These are phyloP conservation scores for Perizoma affinitatum DNA, from an alignment of 2,888 invertebrate genomes.

Conservation along the genomic window DNA sequence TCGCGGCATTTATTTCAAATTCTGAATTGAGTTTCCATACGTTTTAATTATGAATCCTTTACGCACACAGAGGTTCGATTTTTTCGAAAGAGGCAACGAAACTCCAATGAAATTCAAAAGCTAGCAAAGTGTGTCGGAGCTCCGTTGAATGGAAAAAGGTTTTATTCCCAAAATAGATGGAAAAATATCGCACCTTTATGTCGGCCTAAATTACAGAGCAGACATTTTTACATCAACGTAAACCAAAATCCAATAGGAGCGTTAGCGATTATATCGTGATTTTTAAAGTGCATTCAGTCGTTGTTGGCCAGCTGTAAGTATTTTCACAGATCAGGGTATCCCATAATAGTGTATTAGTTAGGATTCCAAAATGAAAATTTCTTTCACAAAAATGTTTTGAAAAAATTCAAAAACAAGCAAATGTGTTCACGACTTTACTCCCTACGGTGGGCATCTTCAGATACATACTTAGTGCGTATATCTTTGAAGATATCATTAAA, in stretches of 20 bases:
- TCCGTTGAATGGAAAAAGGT: constrained; percentile 13
- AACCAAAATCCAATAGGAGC: constrained; percentile 6
- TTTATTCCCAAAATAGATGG: constrained; percentile 12
- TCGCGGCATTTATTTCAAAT: no score
- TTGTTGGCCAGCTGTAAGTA: neutral
- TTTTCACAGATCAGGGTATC: no score
- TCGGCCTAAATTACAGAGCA: constrained; percentile 10
- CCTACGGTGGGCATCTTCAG: no score
- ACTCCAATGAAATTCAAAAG: constrained; percentile 20
- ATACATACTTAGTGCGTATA: no score
- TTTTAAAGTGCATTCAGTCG: constrained; percentile 12
- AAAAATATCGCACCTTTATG: constrained; percentile 15
- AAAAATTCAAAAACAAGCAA: no score
- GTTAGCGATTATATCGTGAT: constrained; percentile 4
- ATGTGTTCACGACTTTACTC: no score
- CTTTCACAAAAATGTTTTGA: no score
- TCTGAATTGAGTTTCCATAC: no score
- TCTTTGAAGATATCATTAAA: no score
- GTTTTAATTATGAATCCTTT: no score
- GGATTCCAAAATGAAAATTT: no score
- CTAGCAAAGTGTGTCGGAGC: constrained; percentile 13
- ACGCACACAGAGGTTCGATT: neutral
- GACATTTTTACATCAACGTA: constrained; percentile 4
- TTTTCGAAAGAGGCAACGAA: constrained; percentile 9
- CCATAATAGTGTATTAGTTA: no score